phyloP scores from a whole-genome alignment of 2,113 vertebrate genomes.

The Crotalus viridis region DNA sequence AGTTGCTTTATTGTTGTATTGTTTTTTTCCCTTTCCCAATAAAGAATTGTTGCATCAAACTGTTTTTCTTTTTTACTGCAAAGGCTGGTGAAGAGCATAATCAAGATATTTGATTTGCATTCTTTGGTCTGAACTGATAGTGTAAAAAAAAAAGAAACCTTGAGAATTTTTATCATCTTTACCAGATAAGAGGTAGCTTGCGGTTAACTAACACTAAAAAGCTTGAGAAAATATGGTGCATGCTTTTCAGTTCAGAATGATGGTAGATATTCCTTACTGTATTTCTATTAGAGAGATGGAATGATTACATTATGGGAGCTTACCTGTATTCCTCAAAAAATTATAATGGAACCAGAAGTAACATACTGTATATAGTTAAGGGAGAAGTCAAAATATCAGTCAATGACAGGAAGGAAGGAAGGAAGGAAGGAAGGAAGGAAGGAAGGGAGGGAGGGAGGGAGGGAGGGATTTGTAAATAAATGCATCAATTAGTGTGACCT shows the following conservation, averaged over 20 bases:
- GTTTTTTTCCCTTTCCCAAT: background rate
- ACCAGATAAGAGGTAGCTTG: background rate
- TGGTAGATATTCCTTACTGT: background rate
- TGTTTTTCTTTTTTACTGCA: background rate
- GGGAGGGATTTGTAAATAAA: background rate
- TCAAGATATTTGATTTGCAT: background rate
- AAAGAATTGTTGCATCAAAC: background rate
- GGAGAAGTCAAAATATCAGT: background rate
- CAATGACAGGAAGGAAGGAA: background rate
- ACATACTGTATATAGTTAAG: background rate
- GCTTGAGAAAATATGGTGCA: background rate
- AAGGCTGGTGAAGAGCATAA: background rate
- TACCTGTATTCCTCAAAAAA: background rate
- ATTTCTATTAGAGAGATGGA: background rate
- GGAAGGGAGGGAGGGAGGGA: background rate
- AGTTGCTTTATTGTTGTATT: background rate
- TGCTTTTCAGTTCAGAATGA: background rate
- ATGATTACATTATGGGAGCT: background rate
- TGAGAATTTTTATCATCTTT: background rate
- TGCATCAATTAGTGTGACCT: background rate
- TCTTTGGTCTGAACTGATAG: background rate
- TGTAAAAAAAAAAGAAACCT: background rate
- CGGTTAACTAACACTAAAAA: background rate
- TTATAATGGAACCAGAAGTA: background rate
- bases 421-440: background rate